A percentile compares a stretch with the other conserved stretches of the same genome.
Evolutionary conservation across 2,888 invertebrate species (phyloP).

Genomic region (Napeogenes sylphis): DNA sequence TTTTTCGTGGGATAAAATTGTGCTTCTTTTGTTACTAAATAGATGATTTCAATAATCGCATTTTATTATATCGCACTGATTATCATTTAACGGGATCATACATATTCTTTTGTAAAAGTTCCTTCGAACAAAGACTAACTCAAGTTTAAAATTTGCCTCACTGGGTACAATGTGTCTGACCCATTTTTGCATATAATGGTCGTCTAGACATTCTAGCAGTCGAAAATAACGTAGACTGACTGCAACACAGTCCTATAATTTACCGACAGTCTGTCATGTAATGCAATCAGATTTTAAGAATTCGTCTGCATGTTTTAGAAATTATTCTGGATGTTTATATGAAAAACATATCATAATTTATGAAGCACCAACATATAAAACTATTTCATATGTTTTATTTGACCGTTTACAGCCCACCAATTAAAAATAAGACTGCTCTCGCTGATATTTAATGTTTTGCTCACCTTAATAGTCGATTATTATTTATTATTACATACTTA

Average conservation of each 20-base stretch:
- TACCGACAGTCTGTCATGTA: conserved; percentile 3
- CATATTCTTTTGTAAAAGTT: conserved; percentile 6
- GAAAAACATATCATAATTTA: too few relatives aligned
- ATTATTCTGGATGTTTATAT: too few relatives aligned
- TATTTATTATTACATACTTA: too few relatives aligned
- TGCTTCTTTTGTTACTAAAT: too few relatives aligned
- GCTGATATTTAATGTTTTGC: too few relatives aligned
- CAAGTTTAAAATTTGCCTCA: conserved; percentile 33
- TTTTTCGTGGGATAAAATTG: too few relatives aligned
- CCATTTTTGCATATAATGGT: conserved; percentile 31
- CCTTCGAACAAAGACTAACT: conserved; percentile 22
- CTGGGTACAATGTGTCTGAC: conserved; percentile 30
- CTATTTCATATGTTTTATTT: too few relatives aligned
- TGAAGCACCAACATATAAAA: too few relatives aligned
- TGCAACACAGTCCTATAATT: conserved; percentile 13
- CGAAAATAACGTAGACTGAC: conserved; percentile 26
- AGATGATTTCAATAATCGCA: too few relatives aligned
- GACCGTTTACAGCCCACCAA: too few relatives aligned
- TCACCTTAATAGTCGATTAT: too few relatives aligned
- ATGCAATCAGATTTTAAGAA: not conserved
- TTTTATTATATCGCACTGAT: not conserved
- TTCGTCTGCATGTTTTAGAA: not conserved
- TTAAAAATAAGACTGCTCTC: too few relatives aligned
- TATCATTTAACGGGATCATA: not conserved
- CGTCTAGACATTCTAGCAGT: conserved; percentile 25